Evolutionary conservation across 2,113 vertebrate genomes (phyloP), one percentile per base, ranked within the genome.

Genomic region (Mixornis gularis): DNA sequence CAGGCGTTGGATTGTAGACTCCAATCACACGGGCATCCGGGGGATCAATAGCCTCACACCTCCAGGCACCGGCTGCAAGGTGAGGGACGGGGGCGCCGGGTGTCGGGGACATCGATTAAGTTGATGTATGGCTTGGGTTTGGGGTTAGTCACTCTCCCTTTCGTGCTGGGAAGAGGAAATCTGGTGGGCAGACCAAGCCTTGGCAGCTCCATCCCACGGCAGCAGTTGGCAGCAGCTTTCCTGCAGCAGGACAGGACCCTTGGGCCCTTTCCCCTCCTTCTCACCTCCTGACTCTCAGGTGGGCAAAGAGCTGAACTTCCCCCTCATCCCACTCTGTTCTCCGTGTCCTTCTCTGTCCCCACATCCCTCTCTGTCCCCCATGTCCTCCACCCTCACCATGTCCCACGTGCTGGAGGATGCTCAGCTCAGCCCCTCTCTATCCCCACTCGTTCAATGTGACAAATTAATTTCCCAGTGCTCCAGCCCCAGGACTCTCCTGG

Each of bases 21-120:
- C 91, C 95, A 96, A 76, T 96, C 95, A 96, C 92, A 27, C 11
- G 34, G 92, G 87, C 85, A 49, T 93, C 87, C 30, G 55, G 87
- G 91, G 95, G 94, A 96, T 97, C 96, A 89, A 96, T 97, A 95
- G 70, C 10, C 62, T 60, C 79, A 7, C 93, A 95, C 87, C 93
- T 85, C 58, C n/a, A 27, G 87, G 92, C 91, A 53, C 64, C 46
- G 44, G 76, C 66, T 68, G 92, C 77, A 43, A 69, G 60, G 82
- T 79, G 94, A 95, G 84, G 70, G 82, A 46, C 63, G 56, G 64
- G 76, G 66, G 58, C 0, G 4, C 29, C 8, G 56, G 15, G 44
- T 24, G 76, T 21, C 56, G 10, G 70, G 72, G 51, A 52, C 20
- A 68, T 62, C 6, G 10, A 79, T 88, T 68, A 36, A 27, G 40